Evolutionary conservation across 2,113 vertebrate genomes (phyloP), one percentile per base, ranked within the genome.

Genomic region (Cynopterus brachyotis): DNA sequence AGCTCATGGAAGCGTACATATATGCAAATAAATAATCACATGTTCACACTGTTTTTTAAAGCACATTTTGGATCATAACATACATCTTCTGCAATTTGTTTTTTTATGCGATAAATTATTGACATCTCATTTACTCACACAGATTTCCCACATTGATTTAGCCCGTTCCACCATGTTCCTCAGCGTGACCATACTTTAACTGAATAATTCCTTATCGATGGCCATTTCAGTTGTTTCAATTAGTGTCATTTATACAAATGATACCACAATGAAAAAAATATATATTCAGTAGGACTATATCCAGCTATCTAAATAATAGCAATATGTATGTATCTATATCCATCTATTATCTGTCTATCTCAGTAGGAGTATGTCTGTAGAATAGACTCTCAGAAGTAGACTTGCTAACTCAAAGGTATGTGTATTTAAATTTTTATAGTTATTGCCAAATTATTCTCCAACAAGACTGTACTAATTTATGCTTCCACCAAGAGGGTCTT

Each of bases 401-500:
- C 45, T 5, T 57, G 60, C 24, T 64, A 67, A 67, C 22, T 62
- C 62, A 47, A 42, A 72, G 26, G 10, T 16, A 37, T 15, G 22
- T 8, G 20, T 70, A 37, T 92, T 64, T 73, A 80, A 40, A 19
- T 67, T 70, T 64, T 66, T 50, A 30, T 24, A 1, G 10, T 55
- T 35, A 32, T 35, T 66, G 32, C 7, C 26, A n/a, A 32, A 16
- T 89, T 60, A 70, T 42, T 70, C 32, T 76, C 28, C 42, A 86
- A n/a, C 13, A 19, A 55, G 37, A 42, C 9, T 2, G 1, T 28
- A 10, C 57, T 24, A 9, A 42, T 53, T 69, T 11, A 16, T 32
- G 12, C 53, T 40, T 45, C 24, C 1, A 13, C 8, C 5, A 35
- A 3, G 1, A 13, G 4, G 53, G 12, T 16, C 1, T 30, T 10